Percentiles rank a stretch among this genome's conserved stretches.
phyloP scores from a whole-genome alignment of 1,140 invertebrate species.

The Euborellia annulipes region DNA sequence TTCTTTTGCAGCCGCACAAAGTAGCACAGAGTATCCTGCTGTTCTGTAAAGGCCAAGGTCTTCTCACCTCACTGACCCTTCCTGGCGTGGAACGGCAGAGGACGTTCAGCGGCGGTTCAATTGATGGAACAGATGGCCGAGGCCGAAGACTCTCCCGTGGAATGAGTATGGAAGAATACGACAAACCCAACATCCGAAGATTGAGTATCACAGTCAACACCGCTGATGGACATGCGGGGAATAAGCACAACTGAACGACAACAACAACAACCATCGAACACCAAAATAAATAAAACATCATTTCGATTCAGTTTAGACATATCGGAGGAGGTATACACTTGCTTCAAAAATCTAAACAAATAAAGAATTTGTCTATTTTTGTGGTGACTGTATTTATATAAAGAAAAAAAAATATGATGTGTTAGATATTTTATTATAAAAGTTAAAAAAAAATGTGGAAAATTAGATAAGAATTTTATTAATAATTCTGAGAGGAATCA shows the following conservation, averaged over 20 bases:
- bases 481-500: too few relatives aligned
- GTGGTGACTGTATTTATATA: too few relatives aligned
- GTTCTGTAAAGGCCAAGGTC: slow-evolving; percentile 65
- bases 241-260: slow-evolving; percentile 7
- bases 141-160: slow-evolving; percentile 38
- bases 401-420: too few relatives aligned
- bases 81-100: slow-evolving; percentile 47
- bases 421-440: too few relatives aligned
- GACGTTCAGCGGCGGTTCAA: slow-evolving; percentile 36
- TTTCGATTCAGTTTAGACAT: too few relatives aligned
- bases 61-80: slow-evolving; percentile 53
- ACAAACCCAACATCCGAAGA: slow-evolving; percentile 57
- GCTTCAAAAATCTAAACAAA: too few relatives aligned
- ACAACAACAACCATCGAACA: too few relatives aligned
- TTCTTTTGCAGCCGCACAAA: slow-evolving; percentile 49
- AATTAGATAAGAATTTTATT: too few relatives aligned
- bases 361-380: too few relatives aligned
- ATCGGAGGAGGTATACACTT: too few relatives aligned
- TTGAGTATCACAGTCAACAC: slow-evolving; percentile 40
- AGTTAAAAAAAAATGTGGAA: too few relatives aligned
- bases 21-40: slow-evolving; percentile 63
- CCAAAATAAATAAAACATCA: too few relatives aligned
- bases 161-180: slow-evolving; percentile 70
- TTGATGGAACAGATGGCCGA: slow-evolving; percentile 27
- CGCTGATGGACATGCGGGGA: background rate